These are phyloP conservation scores for Rhombomys opimus DNA, from an alignment of 2,113 vertebrate species.

Conservation along the genomic window DNA sequence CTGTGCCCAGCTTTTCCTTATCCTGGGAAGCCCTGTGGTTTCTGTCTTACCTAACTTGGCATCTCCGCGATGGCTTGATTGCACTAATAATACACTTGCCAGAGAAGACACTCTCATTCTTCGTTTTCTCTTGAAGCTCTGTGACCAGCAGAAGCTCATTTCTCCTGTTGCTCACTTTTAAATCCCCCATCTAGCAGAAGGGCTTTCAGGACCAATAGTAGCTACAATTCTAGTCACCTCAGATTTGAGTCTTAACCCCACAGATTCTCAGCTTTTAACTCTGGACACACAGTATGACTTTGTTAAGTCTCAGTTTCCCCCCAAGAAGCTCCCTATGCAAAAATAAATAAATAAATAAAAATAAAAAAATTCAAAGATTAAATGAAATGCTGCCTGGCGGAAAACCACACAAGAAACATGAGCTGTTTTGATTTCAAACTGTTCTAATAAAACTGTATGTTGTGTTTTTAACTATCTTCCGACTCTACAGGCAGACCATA, in stretches of 20 bases:
- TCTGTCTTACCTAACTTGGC: neutral
- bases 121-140: neutral
- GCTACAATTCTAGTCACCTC: neutral
- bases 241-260: neutral
- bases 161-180: neutral
- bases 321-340: slow-evolving; percentile 14
- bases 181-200: no score
- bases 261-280: neutral
- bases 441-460: neutral
- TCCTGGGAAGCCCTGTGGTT: neutral
- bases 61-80: neutral
- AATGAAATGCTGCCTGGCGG: neutral
- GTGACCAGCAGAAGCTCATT: no score
- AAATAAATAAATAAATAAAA: neutral
- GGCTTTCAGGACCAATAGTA: neutral
- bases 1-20: neutral
- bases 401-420: neutral
- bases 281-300: neutral
- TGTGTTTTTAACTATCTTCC: neutral
- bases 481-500: neutral
- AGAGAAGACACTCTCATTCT: neutral
- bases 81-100: neutral
- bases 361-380: neutral
- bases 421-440: neutral
- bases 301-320: neutral